These are phyloP conservation scores for Lates calcarifer DNA, from an alignment of 2,113 vertebrate genomes.

Conservation along the genomic window DNA sequence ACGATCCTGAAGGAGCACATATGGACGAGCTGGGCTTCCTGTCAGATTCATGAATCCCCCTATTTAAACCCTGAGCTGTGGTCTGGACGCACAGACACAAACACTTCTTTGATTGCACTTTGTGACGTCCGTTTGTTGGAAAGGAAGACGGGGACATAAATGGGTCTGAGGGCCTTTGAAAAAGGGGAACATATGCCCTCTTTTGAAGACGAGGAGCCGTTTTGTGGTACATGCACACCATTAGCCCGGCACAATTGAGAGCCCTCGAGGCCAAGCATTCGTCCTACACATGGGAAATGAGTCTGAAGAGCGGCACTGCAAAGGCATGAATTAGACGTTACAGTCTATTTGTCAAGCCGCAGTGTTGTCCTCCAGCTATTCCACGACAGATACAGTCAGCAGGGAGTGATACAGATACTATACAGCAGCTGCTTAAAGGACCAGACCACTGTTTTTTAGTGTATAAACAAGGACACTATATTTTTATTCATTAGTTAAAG, in stretches of 20 bases:
- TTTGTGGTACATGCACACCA: conserved; percentile 47
- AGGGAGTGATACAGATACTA: background rate
- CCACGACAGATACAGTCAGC: background rate
- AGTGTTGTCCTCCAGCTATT: background rate
- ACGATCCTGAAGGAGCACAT: background rate
- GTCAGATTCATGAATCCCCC: background rate
- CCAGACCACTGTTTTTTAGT: too few relatives aligned
- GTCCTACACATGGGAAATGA: background rate
- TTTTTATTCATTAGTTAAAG: too few relatives aligned
- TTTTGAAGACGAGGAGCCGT: conserved; percentile 36
- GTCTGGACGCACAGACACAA: background rate
- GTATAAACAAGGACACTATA: too few relatives aligned
- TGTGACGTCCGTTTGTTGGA: conserved; percentile 10
- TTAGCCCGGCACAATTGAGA: conserved; percentile 37
- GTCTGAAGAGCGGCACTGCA: background rate
- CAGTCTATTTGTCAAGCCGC: background rate
- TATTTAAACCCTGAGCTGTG: background rate
- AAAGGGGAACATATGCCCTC: conserved; percentile 22
- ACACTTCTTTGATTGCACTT: conserved; percentile 4
- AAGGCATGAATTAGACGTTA: conserved; percentile 15
- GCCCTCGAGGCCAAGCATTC: conserved; percentile 5
- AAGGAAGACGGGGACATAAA: conserved; percentile 9
- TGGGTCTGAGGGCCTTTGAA: conserved; percentile 26
- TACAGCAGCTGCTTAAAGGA: too few relatives aligned
- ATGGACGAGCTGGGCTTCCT: background rate